phyloP scores from a whole-genome alignment of 2,113 vertebrate species.

The Pongo pygmaeus region DNA sequence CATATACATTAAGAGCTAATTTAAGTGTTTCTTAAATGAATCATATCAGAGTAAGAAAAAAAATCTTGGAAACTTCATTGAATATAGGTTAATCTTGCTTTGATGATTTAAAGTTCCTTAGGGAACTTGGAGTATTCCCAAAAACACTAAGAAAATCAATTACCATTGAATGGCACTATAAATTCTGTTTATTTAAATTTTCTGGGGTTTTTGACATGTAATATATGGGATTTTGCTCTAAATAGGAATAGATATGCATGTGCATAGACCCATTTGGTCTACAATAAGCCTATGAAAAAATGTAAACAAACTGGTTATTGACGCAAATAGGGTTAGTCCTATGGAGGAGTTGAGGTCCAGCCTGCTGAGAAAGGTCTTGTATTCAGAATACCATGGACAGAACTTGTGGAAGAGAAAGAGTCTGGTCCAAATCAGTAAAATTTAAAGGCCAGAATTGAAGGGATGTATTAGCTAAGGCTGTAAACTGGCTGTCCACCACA shows the following conservation, averaged over 20 bases:
- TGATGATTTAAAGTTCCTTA: slow-evolving; percentile 65
- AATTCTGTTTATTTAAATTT: slow-evolving; percentile 70
- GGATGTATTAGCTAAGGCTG: background rate
- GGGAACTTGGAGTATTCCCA: slow-evolving; percentile 59
- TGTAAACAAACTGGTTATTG: background rate
- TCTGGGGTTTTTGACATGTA: slow-evolving; percentile 48
- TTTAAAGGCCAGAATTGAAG: background rate
- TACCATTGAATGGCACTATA: slow-evolving; percentile 58
- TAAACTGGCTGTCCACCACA: background rate
- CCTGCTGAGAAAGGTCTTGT: background rate
- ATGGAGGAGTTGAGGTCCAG: background rate
- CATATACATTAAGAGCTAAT: slow-evolving; percentile 54
- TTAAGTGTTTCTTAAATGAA: slow-evolving; percentile 65
- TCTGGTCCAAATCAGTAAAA: background rate
- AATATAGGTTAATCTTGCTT: slow-evolving; percentile 63
- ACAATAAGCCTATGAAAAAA: background rate
- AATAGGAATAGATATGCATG: slow-evolving; percentile 1
- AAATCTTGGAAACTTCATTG: slow-evolving; percentile 50
- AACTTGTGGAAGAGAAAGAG: background rate
- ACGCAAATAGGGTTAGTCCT: background rate
- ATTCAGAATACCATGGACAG: background rate
- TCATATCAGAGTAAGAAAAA: slow-evolving; percentile 45
- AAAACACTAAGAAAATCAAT: slow-evolving; percentile 72
- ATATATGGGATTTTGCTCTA: slow-evolving; percentile 64
- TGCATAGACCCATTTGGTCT: background rate